phyloP scores from a whole-genome alignment of 1,140 invertebrate genomes.

The Drosophila lowei region DNA sequence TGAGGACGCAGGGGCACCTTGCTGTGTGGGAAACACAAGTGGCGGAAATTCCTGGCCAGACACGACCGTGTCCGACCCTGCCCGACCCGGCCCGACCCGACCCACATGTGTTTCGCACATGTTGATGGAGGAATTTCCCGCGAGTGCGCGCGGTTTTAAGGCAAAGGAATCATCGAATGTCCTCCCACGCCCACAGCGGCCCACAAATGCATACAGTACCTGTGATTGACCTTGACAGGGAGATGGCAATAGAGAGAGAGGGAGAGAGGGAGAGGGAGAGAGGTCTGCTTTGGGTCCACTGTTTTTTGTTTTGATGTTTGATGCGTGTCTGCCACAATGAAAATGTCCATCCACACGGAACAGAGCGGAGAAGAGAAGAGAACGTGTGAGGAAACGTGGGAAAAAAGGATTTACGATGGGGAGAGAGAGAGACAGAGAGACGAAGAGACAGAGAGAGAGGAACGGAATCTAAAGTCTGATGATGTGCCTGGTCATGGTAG shows the following conservation, averaged over 20 bases:
- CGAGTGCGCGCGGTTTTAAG: constrained; percentile 39
- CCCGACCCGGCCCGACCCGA: too few species aligned
- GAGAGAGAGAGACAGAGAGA: constrained; percentile 1
- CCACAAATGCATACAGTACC: constrained; percentile 23
- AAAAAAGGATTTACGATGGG: constrained; percentile 79
- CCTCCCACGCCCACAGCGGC: constrained; percentile 41
- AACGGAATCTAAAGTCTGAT: constrained; percentile 32
- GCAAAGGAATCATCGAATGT: constrained; percentile 40
- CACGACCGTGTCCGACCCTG: neutral
- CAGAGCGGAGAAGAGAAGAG: too few species aligned
- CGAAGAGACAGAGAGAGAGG: neutral
- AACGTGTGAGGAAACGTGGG: constrained; percentile 68
- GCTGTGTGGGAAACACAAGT: constrained; percentile 50
- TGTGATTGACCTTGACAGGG: constrained; percentile 51
- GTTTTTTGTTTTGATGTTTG: neutral
- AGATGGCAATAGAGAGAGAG: neutral
- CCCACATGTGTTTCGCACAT: constrained; percentile 59
- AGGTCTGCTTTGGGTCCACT: constrained; percentile 21
- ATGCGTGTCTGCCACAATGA: constrained; percentile 56
- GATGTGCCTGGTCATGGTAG: constrained; percentile 63
- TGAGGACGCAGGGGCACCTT: constrained; percentile 33
- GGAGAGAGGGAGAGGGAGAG: neutral
- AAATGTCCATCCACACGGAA: constrained; percentile 35
- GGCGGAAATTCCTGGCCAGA: constrained; percentile 52
- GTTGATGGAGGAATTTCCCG: constrained; percentile 49